phyloP scores from a whole-genome alignment of 2,797 vertebrate species.

The Cygnus olor region DNA sequence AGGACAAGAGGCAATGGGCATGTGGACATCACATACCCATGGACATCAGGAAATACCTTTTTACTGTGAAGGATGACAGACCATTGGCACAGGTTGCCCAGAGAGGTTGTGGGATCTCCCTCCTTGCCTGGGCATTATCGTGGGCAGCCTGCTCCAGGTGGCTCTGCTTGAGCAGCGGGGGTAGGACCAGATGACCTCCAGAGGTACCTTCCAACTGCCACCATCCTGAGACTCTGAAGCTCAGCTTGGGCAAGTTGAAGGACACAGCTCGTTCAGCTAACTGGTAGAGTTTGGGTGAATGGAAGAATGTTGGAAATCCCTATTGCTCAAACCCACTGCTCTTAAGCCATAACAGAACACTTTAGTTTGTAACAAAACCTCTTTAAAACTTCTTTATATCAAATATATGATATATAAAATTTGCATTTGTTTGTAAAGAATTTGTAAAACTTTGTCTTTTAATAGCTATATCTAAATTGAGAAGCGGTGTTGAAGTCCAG shows the following conservation, averaged over 20 bases:
- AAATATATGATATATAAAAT: neutral
- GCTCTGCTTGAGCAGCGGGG: too few relatives aligned
- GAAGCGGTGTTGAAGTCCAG: neutral
- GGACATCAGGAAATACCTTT: neutral
- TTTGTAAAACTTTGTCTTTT: neutral
- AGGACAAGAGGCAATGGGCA: neutral
- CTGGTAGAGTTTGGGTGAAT: neutral
- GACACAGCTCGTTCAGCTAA: neutral
- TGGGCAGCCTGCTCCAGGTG: neutral
- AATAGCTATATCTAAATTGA: neutral
- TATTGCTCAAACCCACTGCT: neutral
- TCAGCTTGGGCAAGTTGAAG: neutral
- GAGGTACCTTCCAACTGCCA: neutral
- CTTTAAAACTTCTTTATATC: neutral
- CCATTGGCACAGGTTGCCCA: neutral
- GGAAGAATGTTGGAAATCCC: neutral
- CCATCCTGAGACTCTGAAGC: neutral
- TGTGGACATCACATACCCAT: too few relatives aligned
- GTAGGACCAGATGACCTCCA: neutral
- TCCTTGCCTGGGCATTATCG: neutral
- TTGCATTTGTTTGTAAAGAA: neutral
- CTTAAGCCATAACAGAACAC: neutral
- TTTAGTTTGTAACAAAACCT: neutral
- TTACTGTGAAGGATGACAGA: neutral
- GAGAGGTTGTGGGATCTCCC: neutral